Conservation (phyloP, 2,888 invertebrate species). For the Drosophila macrospina region DNA sequence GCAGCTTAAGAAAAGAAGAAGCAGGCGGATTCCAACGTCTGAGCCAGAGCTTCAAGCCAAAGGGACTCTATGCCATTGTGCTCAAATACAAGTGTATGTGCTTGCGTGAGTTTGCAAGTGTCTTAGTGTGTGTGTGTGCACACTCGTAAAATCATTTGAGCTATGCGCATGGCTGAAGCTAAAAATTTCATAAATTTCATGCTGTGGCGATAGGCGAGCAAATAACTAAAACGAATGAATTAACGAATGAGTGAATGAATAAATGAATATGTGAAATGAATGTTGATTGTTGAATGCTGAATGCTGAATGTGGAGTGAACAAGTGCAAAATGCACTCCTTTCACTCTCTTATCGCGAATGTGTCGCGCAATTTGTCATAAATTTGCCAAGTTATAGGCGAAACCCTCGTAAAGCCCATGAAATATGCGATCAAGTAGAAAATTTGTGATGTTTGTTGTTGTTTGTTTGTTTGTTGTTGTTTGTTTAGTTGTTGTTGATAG, state of each 20-base stretch:
- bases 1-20: conserved; percentile 33
- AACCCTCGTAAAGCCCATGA: conserved; percentile 78
- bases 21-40: conserved; percentile 33
- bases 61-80: conserved; percentile 39
- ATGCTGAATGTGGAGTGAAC: too few species aligned
- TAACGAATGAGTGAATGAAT: conserved; percentile 10
- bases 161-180: conserved; percentile 34
- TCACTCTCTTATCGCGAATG: conserved; percentile 74
- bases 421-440: conserved; percentile 65
- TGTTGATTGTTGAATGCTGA: too few species aligned
- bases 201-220: conserved; percentile 39
- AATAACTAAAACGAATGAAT: conserved; percentile 24
- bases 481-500: conserved; percentile 24
- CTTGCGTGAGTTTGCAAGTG: conserved; percentile 7
- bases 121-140: conserved; percentile 12
- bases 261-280: conserved; percentile 6
- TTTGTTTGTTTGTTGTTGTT: conserved; percentile 1
- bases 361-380: conserved; percentile 81
- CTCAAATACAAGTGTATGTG: neutral
- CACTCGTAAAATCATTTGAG: conserved; percentile 56
- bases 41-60: conserved; percentile 23
- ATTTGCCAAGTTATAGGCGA: conserved; percentile 78
- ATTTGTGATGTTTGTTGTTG: conserved; percentile 5
- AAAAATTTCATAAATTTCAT: conserved; percentile 40
- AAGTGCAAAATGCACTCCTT: conserved; percentile 46